Evolutionary conservation across 23 tunicate species (phyloP), one percentile per base, ranked within the genome.

Genomic region (Clavelina lepadiformis): DNA sequence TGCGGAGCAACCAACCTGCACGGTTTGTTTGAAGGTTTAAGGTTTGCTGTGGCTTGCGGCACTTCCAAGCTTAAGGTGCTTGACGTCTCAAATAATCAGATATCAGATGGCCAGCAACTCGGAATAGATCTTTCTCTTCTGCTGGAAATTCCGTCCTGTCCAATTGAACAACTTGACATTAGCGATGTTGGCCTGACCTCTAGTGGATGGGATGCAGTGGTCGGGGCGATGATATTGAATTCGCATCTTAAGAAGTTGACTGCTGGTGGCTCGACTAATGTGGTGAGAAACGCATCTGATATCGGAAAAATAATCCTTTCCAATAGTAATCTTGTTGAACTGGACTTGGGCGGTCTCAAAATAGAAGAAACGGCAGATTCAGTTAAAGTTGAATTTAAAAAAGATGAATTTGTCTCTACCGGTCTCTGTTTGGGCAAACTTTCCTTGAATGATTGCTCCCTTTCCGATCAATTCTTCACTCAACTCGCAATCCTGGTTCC

Each of bases 1-100:
- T 77, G 84, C 59, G 95, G 95, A 44, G 85, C 95, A 21, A 57
- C 74, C 4, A 81, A 86, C 59, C 35, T 86, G 32, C 85, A 86
- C 36, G 77, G 95, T 44, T 38, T 86, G 36, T 86, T 82, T 56
- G 95, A 86, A 58, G 83, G 78, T 5, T 19, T 86, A 3, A 46
- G 66, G 58, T 38, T 29, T 33, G 68, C 78, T 18, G 32, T 31
- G 20, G 25, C 34, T 1, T 19, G 26, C 35, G 47, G 53, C 3
- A 31, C 50, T 0, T 37, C 71, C n/a, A 23, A 31, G 1, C 28
- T 86, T 1, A 38, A 44, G 13, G 35, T 74, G 13, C 63, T 86
- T 21, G 58, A 68, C 46, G 75, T 65, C 28, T 69, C 80, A 26
- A 71, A 72, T 55, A 86, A 86, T 65, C 62, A 64, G 13, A 47